A percentile compares a stretch with the other conserved stretches of the same genome.
phyloP scores from a whole-genome alignment of 1,140 invertebrate genomes.

The Drosophila setifemur region DNA sequence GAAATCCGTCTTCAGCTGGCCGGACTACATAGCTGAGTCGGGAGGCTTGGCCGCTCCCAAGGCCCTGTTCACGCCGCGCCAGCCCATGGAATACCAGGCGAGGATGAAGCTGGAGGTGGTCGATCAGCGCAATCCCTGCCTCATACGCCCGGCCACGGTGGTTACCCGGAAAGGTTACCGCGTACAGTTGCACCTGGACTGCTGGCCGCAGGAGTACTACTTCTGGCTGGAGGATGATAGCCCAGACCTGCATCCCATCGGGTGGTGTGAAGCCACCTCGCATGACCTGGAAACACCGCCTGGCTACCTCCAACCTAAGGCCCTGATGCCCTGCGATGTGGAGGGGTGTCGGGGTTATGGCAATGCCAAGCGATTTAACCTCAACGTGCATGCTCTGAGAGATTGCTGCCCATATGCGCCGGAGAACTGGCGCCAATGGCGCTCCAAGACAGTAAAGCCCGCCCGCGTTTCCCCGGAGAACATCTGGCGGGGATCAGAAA shows the following conservation, averaged over 20 bases:
- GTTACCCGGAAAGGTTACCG: constrained; percentile 89
- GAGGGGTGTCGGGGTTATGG: constrained; percentile 91
- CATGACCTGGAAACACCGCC: constrained; percentile 93
- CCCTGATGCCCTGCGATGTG: constrained; percentile 85
- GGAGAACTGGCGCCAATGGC: constrained; percentile 79
- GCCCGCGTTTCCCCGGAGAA: constrained; percentile 48
- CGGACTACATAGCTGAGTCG: constrained; percentile 89
- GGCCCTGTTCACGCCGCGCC: constrained; percentile 90
- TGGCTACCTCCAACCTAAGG: constrained; percentile 66
- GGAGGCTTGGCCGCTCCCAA: constrained; percentile 91
- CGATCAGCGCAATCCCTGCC: constrained; percentile 88
- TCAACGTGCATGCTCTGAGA: constrained; percentile 89
- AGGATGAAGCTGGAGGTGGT: constrained; percentile 96
- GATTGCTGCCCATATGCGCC: constrained; percentile 92
- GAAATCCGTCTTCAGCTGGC: constrained; percentile 91
- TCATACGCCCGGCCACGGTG: constrained; percentile 94
- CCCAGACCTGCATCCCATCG: constrained; percentile 94
- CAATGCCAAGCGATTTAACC: constrained; percentile 89
- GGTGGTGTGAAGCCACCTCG: constrained; percentile 94
- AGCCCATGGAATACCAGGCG: constrained; percentile 91
- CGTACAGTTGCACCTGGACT: constrained; percentile 94
- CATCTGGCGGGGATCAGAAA: constrained; percentile 20
- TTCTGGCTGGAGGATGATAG: constrained; percentile 96
- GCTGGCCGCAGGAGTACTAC: constrained; percentile 93
- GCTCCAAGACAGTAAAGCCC: constrained; percentile 66